Evolutionary conservation across 2,888 invertebrate genomes (phyloP), one percentile per base, ranked within the genome.

Genomic region (Parelbella ahira): DNA sequence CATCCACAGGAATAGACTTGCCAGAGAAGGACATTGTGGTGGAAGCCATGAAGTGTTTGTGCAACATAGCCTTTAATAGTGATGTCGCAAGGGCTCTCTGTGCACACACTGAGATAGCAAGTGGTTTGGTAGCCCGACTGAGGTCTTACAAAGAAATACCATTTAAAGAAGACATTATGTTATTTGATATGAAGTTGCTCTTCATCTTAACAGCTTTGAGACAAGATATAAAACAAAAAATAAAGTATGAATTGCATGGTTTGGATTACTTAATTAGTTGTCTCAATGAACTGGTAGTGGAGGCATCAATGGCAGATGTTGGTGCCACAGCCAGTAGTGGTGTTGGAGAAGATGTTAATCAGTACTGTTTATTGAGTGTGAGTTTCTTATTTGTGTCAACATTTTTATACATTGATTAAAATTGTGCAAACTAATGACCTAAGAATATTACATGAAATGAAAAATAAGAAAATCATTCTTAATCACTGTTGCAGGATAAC

Each of bases 141-240:
- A 89, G 91, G 57, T 90, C 89, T 4, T 93, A 92, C 61, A 90
- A 87, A 63, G 91, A 92, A 49, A 89, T 90, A 44, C 86, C 89
- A 19, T 83, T 91, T 37, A 90, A 92, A 20, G 89, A 91, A 63
- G 92, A 93, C 42, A 89, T 97, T 8, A 94, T 94, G 88, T 90
- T 93, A 53, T 97, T 93, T 81, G 96, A 97, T 63, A 92, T 96
- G 90, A 93, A 95, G 73, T 86, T 97, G 39, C 74, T 98, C 37
- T 98, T 98, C 75, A 89, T 98, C 36, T 87, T 97, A 37, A 97
- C 97, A 10, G 97, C 97, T 2, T 73, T 97, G 23, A 93, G 93
- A 69, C 88, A 90, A 30, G 90, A 93, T 36, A 90, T 93, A 12
- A 90, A 93, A 51, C 72, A 78, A 8, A 89, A 90, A 60, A 88